phyloP scores from a whole-genome alignment of 2,797 vertebrate genomes.

The Platyrinchus mystaceus region DNA sequence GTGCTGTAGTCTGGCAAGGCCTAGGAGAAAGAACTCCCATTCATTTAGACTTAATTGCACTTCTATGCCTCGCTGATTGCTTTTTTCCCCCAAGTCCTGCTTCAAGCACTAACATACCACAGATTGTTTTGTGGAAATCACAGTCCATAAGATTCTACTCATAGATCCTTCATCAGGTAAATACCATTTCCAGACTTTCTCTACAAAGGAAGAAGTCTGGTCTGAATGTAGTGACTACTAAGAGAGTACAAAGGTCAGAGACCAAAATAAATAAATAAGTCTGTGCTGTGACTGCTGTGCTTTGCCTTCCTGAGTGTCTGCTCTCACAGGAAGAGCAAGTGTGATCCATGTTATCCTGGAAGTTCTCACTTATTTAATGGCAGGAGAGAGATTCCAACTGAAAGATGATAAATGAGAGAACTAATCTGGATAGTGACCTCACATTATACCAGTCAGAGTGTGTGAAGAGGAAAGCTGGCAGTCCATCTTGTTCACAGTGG shows the following conservation, averaged over 20 bases:
- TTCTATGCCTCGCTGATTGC: slow-evolving; percentile 27
- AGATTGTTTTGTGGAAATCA: neutral
- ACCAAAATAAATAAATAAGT: slow-evolving; percentile 16
- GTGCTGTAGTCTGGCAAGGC: neutral
- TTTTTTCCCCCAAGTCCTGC: slow-evolving; percentile 25
- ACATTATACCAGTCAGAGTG: neutral
- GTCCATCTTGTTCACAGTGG: slow-evolving; percentile 11
- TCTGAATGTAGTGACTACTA: neutral
- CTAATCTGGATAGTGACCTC: slow-evolving; percentile 1
- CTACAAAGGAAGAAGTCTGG: slow-evolving; percentile 5
- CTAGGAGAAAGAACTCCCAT: slow-evolving; percentile 35
- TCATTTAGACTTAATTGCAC: slow-evolving; percentile 53
- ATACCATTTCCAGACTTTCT: slow-evolving; percentile 3
- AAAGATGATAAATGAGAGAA: slow-evolving; percentile 28
- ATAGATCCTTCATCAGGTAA: slow-evolving; percentile 29
- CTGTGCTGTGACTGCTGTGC: neutral
- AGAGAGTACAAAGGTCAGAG: neutral
- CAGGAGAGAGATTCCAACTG: slow-evolving; percentile 44
- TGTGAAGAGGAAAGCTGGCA: neutral
- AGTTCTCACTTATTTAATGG: slow-evolving; percentile 12
- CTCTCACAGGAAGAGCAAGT: slow-evolving; percentile 38
- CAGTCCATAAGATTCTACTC: slow-evolving; percentile 39
- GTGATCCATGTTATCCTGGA: neutral
- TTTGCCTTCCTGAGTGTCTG: slow-evolving; percentile 9
- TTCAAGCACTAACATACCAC: slow-evolving; percentile 8